Conservation (phyloP, 2,888 invertebrate species). For the Orchestes rusci region DNA sequence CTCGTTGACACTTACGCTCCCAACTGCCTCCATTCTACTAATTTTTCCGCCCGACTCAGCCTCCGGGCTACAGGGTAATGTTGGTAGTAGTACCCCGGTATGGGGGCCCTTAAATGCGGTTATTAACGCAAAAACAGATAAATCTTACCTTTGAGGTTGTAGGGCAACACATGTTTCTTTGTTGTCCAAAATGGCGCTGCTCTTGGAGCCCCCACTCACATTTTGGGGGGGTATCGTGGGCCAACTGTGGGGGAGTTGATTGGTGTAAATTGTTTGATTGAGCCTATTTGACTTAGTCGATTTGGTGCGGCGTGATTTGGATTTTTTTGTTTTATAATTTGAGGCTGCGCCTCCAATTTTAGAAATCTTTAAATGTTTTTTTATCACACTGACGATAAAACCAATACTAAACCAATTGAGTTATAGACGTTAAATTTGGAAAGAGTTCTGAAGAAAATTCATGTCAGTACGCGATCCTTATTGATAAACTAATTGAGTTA, state of each 20-base stretch:
- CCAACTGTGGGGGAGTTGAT: conserved; percentile 48
- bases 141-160: conserved; percentile 21
- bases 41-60: conserved; percentile 49
- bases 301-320: no score
- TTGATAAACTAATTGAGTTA: no score
- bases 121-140: conserved; percentile 35
- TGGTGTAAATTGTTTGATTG: no score
- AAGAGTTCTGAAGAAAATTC: no score
- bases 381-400: no score
- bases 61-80: conserved; percentile 53
- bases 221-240: conserved; percentile 58
- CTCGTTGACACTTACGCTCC: conserved; percentile 70
- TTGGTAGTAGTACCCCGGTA: conserved; percentile 49
- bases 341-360: no score
- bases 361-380: no score
- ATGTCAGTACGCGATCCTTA: no score
- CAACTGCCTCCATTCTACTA: conserved; percentile 55
- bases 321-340: no score
- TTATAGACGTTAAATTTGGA: no score
- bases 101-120: conserved; percentile 36
- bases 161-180: conserved; percentile 61
- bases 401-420: no score
- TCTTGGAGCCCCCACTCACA: conserved; percentile 57
- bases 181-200: conserved; percentile 45
- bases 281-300: no score